phyloP scores from a whole-genome alignment of 2,113 vertebrate species.

The Piliocolobus tephrosceles region DNA sequence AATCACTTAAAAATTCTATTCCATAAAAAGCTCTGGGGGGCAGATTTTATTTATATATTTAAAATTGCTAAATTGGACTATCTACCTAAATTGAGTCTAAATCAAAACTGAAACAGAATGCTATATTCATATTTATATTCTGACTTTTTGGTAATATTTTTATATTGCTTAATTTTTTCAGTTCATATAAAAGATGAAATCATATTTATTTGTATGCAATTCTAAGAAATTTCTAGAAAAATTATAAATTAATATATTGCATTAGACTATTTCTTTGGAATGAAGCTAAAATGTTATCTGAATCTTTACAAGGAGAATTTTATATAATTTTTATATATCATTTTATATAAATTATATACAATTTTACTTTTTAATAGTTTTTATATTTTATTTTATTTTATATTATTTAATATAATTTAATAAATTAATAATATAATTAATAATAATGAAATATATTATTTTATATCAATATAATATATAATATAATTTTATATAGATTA shows the following conservation, averaged over 20 bases:
- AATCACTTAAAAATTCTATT: constrained; percentile 21
- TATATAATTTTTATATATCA: not conserved
- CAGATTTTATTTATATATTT: constrained; percentile 1
- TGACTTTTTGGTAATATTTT: not conserved
- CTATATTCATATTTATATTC: constrained; percentile 8
- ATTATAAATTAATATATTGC: not conserved
- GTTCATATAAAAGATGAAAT: not conserved
- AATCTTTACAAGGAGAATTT: constrained; percentile 24
- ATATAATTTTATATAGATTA: too few relatives aligned
- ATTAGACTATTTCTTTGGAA: not conserved
- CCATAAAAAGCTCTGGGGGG: not conserved
- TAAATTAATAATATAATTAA: too few relatives aligned
- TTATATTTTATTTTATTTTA: too few relatives aligned
- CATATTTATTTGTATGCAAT: constrained; percentile 33
- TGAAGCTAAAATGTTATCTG: constrained; percentile 22
- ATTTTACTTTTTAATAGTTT: too few relatives aligned
- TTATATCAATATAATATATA: too few relatives aligned
- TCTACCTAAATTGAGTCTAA: not conserved
- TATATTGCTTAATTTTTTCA: not conserved
- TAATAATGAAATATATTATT: too few relatives aligned
- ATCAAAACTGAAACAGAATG: constrained; percentile 37
- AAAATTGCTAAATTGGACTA: not conserved
- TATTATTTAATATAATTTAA: too few relatives aligned
- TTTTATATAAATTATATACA: too few relatives aligned
- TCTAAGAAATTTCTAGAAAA: constrained; percentile 2